Evolutionary conservation across 2,113 vertebrate species (phyloP).

Genomic region (Nothocercus julius): DNA sequence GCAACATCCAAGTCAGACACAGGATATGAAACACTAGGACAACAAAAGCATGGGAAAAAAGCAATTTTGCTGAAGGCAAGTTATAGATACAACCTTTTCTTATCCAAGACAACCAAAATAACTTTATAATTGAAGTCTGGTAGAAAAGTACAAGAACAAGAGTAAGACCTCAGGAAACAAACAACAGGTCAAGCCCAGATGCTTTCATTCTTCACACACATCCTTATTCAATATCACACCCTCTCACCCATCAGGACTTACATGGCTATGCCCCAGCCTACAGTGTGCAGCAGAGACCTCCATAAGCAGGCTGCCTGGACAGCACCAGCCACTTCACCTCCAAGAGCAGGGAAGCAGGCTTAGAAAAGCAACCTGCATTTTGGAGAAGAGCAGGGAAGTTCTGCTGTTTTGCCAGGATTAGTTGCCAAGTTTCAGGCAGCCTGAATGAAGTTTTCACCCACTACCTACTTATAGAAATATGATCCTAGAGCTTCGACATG

Average conservation of each 20-base stretch:
- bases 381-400: not conserved
- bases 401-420: not conserved
- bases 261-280: not conserved
- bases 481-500: not conserved
- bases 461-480: not conserved
- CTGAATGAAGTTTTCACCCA: not conserved
- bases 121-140: too few species aligned
- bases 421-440: not conserved
- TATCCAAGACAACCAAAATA: too few species aligned
- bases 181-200: not conserved
- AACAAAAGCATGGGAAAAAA: not conserved
- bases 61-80: too few species aligned
- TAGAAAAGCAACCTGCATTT: not conserved
- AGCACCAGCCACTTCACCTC: not conserved
- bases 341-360: not conserved
- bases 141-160: not conserved
- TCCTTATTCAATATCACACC: not conserved
- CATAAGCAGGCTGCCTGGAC: not conserved
- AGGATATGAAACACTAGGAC: not conserved
- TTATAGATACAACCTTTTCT: too few species aligned
- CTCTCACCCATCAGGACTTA: not conserved
- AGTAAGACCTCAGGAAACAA: not conserved
- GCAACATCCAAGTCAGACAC: not conserved
- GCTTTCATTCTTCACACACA: not conserved
- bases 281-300: rapidly evolving